Evolutionary conservation across 1,140 invertebrate species (phyloP), one percentile per base, ranked within the genome.

Genomic region (Drosophila paulistorum): DNA sequence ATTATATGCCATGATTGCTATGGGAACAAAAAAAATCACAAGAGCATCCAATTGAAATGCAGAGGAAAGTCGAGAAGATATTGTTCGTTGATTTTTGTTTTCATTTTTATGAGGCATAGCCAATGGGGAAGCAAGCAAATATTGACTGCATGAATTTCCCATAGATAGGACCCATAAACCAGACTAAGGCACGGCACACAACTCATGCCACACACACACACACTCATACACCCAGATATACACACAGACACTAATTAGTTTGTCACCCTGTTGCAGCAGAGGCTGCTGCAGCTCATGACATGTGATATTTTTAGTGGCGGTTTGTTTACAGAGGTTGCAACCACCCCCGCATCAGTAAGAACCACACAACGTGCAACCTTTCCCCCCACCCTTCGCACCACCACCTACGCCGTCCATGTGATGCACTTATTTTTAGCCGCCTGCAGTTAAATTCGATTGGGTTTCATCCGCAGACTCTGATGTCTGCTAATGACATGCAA

Each of bases 241-340:
- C 2, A 20, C 26, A 48, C 23, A 55, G 30, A 45, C 48, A 73
- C 82, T 85, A 86, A 87, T 86, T 86, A 82, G 82, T 79, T 66
- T 63, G 45, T 51, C 45, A 51, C 45, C 45, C 45, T 51, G 45
- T 23, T 51, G 45, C 45, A 51, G 45, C 20, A 20, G 45, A 5
- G 45, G 17, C 70, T 54, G 35, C 51, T 65, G 59, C 65, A 67
- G 64, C 71, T 42, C 20, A 7, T 60, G 82, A 87, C 65, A 86
- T 86, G 83, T 82, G 83, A 86, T 87, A 86, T 86, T 82, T 82
- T 86, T 87, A 71, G 83, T 76, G 83, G 42, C 68, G 54, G 71
- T 73, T 76, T 87, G 82, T 85, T 85, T 87, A 79, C 79, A 73
- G 41, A 72, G 66, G n/a, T 65, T 48, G 17, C 45, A 51, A 23